A percentile compares a stretch with the other conserved stretches of the same genome.
These are phyloP conservation scores for Parnassius apollo DNA, from an alignment of 2,888 invertebrate genomes.

Conservation along the genomic window DNA sequence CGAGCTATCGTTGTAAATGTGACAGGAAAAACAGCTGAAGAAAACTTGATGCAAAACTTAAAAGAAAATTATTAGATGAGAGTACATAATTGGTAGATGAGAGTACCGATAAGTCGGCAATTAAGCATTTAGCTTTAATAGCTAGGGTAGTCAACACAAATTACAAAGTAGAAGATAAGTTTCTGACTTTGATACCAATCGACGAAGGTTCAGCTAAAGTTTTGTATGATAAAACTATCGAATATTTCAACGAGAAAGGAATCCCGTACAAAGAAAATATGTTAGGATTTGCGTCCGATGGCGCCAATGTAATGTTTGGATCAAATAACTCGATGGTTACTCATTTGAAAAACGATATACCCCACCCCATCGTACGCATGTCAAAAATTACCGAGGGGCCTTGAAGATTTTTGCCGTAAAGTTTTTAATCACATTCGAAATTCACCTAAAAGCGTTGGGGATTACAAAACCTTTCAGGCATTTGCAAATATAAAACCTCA, in stretches of 20 bases:
- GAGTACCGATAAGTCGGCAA: conserved; percentile 34
- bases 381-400: too few species aligned
- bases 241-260: conserved; percentile 23
- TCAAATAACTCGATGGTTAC: too few species aligned
- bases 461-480: too few species aligned
- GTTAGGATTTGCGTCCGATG: too few species aligned
- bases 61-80: conserved; percentile 30
- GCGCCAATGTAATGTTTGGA: too few species aligned
- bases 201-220: conserved; percentile 33
- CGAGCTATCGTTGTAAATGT: conserved; percentile 24
- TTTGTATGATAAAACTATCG: conserved; percentile 29
- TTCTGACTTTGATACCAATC: conserved; percentile 37
- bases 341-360: too few species aligned
- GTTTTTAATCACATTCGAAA: too few species aligned
- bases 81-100: conserved; percentile 32
- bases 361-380: too few species aligned
- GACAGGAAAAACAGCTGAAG: conserved; percentile 10
- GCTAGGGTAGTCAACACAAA: conserved; percentile 28
- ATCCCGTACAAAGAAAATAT: too few species aligned
- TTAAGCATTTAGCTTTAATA: conserved; percentile 13
- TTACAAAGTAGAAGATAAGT: conserved; percentile 35
- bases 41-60: conserved; percentile 30
- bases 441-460: too few species aligned
- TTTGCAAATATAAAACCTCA: too few species aligned
- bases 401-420: too few species aligned